Percentiles rank a stretch among this genome's conserved stretches.
Evolutionary conservation across 1,140 invertebrate species (phyloP).

Genomic region (Trichogramma pretiosum): DNA sequence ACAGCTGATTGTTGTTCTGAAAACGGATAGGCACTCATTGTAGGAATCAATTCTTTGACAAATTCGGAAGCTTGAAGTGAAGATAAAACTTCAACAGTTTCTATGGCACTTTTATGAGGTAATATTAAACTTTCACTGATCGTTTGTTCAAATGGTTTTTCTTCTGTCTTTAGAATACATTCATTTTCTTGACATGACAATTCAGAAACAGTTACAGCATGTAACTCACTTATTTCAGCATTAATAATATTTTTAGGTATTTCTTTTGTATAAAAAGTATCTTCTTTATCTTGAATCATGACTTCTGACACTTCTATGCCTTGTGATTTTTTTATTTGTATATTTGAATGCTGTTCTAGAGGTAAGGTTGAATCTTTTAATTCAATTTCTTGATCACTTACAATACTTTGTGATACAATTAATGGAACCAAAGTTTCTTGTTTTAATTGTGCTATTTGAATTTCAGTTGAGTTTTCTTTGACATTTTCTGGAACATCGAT

Average conservation of each 20-base stretch:
- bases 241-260: constrained; percentile 27
- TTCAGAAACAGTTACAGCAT: constrained; percentile 32
- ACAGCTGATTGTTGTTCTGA: constrained; percentile 23
- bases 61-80: constrained; percentile 14
- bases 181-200: constrained; percentile 28
- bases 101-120: constrained; percentile 24
- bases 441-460: constrained; percentile 27
- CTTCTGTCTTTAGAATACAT: constrained; percentile 19
- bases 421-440: constrained; percentile 39
- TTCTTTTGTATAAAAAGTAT: constrained; percentile 19
- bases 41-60: constrained; percentile 11
- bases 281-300: constrained; percentile 38
- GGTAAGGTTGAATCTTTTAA: constrained; percentile 33
- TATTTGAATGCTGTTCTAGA: constrained; percentile 27
- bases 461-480: constrained; percentile 16
- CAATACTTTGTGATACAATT: constrained; percentile 34
- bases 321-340: constrained; percentile 38
- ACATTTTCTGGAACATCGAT: constrained; percentile 30
- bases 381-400: constrained; percentile 37
- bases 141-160: constrained; percentile 18
- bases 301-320: constrained; percentile 41
- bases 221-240: constrained; percentile 27
- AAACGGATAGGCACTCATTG: constrained; percentile 16
- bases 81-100: constrained; percentile 26
- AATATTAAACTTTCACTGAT: constrained; percentile 23